phyloP scores from a whole-genome alignment of 2,888 invertebrate genomes.

The Cheilosia soror region DNA sequence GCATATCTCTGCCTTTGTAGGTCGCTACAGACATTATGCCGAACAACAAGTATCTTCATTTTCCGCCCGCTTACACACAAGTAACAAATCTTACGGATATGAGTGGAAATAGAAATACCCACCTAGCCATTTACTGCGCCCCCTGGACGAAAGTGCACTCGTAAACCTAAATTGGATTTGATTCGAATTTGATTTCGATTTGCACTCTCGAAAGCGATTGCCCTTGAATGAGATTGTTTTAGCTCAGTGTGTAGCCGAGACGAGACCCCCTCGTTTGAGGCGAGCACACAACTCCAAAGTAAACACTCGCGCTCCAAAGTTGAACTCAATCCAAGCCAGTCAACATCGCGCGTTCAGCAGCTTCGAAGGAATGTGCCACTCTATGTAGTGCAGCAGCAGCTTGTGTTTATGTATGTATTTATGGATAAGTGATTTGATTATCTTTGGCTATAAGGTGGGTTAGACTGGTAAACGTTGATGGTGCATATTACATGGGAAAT shows the following conservation, averaged over 20 bases:
- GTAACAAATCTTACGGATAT: background rate
- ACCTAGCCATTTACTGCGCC: conserved; percentile 3
- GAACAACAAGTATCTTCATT: conserved; percentile 7
- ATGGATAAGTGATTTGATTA: conserved; percentile 70
- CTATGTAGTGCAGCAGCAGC: conserved; percentile 25
- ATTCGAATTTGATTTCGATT: conserved; percentile 51
- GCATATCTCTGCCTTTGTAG: conserved; percentile 11
- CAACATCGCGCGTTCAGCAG: conserved; percentile 33
- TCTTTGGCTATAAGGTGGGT: conserved; percentile 55
- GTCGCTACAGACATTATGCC: background rate
- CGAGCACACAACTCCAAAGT: conserved; percentile 51
- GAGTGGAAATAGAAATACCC: background rate
- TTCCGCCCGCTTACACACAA: conserved; percentile 2
- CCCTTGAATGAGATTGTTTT: conserved; percentile 70
- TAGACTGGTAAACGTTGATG: conserved; percentile 61
- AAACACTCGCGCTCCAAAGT: conserved; percentile 57
- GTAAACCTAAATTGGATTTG: conserved; percentile 40
- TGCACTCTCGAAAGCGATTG: conserved; percentile 60
- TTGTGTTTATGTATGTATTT: conserved; percentile 41
- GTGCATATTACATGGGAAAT: conserved; percentile 47
- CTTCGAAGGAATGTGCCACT: conserved; percentile 66
- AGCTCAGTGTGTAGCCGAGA: conserved; percentile 7
- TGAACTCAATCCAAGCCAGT: conserved; percentile 60
- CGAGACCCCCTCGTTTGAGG: conserved; percentile 1
- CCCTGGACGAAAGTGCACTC: conserved; percentile 29